These are phyloP conservation scores for Diploscapter pachys DNA, from an alignment of 1,140 invertebrate species.

Conservation along the genomic window DNA sequence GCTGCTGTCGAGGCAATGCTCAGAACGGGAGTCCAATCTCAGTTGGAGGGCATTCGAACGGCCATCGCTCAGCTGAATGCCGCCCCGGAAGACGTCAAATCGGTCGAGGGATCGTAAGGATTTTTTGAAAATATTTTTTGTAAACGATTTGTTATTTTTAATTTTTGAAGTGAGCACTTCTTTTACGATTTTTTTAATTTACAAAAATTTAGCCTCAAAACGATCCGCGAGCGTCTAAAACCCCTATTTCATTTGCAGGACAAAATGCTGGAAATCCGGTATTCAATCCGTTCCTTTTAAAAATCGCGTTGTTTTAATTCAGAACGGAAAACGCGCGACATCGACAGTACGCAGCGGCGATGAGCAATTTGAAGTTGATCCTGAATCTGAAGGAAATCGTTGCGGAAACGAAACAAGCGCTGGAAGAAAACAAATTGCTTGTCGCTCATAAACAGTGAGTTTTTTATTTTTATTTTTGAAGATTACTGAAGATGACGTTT, in stretches of 20 bases:
- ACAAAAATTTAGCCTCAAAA: constrained; percentile 63
- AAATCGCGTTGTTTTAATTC: constrained; percentile 61
- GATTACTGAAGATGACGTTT: constrained; percentile 9
- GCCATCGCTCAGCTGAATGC: constrained; percentile 84
- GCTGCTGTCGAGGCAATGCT: constrained; percentile 92
- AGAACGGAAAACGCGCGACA: constrained; percentile 87
- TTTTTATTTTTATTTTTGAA: constrained; percentile 23
- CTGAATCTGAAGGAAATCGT: constrained; percentile 90
- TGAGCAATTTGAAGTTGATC: constrained; percentile 95
- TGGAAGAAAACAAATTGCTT: constrained; percentile 87
- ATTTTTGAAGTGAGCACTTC: neutral
- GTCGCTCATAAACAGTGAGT: constrained; percentile 77
- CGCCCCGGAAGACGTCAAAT: constrained; percentile 75
- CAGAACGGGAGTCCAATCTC: constrained; percentile 96
- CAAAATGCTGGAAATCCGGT: constrained; percentile 68
- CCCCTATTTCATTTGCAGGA: constrained; percentile 71
- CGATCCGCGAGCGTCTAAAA: constrained; percentile 68
- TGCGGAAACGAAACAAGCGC: constrained; percentile 85
- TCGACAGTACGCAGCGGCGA: constrained; percentile 85
- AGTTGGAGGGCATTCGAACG: constrained; percentile 88
- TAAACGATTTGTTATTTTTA: neutral
- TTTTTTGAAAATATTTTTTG: constrained; percentile 8
- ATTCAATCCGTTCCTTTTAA: too few relatives aligned
- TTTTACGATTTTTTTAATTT: constrained; percentile 16
- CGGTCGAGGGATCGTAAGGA: constrained; percentile 71